Evolutionary conservation across 2,113 vertebrate genomes (phyloP), one percentile per base, ranked within the genome.

Genomic region (Ibidorhyncha struthersii): DNA sequence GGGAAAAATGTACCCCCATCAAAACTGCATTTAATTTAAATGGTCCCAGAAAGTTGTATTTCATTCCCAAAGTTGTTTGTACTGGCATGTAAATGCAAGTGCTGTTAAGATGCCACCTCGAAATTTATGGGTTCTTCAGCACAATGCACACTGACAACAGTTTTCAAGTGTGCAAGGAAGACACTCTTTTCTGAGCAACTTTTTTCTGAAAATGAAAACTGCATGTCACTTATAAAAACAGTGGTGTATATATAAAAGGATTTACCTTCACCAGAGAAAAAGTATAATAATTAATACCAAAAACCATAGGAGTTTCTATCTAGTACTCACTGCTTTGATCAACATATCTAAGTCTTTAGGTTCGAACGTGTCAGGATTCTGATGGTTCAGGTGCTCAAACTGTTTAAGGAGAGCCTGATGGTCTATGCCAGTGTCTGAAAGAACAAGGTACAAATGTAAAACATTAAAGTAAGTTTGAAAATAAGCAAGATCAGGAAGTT

Each of bases 311-410:
- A 83, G 49, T 36, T 81, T 61, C 20, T 26, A 59, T 79, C 45
- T 80, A 74, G 53, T 38, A 98, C 98, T 98, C 97, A 99, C 99
- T 89, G 99, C 98, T 99, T 98, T 99, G 96, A 99, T 99, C 89
- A 99, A 98, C 96, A 99, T 98, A 97, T 99, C 99, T 96, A 99
- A 98, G 96, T 99, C 99, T 74, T 99, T 99, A 88, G 99, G 98
- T 97, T 99, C 99, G 43, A 99, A 99, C 0, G 98, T 99, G 91
- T 99, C 99, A 58, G 99, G 99, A 98, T 99, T 99, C 98, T 99
- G 97, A 96, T 99, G 99, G 96, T 99, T 99, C 91, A 99, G 97
- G 90, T 99, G 99, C 89, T 99, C 99, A 96, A 99, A 99, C 97
- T 99, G 99, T 96, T 99, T 99, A 56, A 99, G 98, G 81, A 99